Conservation (phyloP, 2,113 vertebrate genomes). For the Eubucco bourcierii region DNA sequence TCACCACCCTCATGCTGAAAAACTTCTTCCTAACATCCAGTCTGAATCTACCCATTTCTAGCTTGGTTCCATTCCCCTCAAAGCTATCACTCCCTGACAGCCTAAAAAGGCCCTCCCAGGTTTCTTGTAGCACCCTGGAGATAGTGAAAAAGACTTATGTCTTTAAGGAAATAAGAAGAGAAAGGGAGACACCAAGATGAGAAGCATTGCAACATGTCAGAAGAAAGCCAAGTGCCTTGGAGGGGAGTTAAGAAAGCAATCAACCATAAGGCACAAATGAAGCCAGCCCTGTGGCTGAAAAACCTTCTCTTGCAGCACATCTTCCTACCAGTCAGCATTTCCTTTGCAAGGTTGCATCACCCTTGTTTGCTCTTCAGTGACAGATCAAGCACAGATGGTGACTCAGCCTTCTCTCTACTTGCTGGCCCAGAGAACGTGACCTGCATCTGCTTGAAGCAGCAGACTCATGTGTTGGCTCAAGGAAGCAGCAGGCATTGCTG, state of each 20-base stretch:
- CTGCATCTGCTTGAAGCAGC: constrained; percentile 51
- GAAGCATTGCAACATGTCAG: background rate
- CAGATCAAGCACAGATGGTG: constrained; percentile 68
- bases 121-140: too few relatives aligned
- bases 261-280: constrained; percentile 12
- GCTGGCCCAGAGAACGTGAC: constrained; percentile 52
- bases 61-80: too few relatives aligned
- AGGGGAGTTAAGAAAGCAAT: constrained; percentile 11
- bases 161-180: background rate
- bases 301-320: background rate
- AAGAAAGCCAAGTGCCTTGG: background rate
- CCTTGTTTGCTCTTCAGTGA: constrained; percentile 62
- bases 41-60: too few relatives aligned
- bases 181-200: background rate
- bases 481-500: constrained; percentile 47
- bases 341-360: constrained; percentile 41
- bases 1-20: too few relatives aligned
- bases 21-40: too few relatives aligned
- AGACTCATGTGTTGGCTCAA: constrained; percentile 34
- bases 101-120: too few relatives aligned
- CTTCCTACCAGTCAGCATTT: constrained; percentile 54
- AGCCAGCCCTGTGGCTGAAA: background rate
- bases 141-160: too few relatives aligned
- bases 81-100: too few relatives aligned
- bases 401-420: constrained; percentile 40